Conservation (phyloP, 2,797 vertebrate species). For the Poecilia gillii region DNA sequence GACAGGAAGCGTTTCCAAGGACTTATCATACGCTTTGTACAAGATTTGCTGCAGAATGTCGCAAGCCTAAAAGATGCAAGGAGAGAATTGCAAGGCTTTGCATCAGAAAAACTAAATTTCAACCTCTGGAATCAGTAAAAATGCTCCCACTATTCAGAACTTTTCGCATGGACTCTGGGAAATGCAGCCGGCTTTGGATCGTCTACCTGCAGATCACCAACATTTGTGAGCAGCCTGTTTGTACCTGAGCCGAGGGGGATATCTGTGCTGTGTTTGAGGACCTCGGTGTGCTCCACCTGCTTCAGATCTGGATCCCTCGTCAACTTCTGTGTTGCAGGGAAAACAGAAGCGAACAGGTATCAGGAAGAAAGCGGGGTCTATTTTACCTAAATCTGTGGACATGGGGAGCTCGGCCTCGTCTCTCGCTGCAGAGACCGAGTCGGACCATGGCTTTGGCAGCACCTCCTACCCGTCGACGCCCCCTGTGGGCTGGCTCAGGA, state of each 20-base stretch:
- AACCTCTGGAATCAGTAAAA: constrained; percentile 21
- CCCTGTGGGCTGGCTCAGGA: constrained; percentile 91
- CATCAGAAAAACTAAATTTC: constrained; percentile 47
- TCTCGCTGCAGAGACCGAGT: constrained; percentile 92
- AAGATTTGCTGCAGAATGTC: constrained; percentile 45
- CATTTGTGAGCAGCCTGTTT: constrained; percentile 13
- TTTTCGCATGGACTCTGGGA: constrained; percentile 30
- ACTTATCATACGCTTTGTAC: constrained; percentile 50
- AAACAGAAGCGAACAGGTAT: constrained; percentile 8
- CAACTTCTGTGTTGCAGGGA: constrained; percentile 16
- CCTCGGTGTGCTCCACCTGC: constrained; percentile 13
- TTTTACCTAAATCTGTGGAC: constrained; percentile 63
- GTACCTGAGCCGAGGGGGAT: background rate
- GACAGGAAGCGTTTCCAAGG: constrained; percentile 44
- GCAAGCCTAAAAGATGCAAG: constrained; percentile 35
- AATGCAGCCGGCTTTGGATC: constrained; percentile 37
- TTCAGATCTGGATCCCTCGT: constrained; percentile 24
- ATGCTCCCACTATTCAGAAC: constrained; percentile 44
- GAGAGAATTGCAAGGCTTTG: constrained; percentile 36
- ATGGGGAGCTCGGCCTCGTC: constrained; percentile 99
- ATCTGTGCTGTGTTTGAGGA: constrained; percentile 4
- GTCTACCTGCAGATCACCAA: constrained; percentile 16
- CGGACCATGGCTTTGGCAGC: constrained; percentile 91
- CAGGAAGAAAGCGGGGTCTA: constrained; percentile 30
- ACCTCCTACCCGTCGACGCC: constrained; percentile 86